Percentiles rank a stretch among this genome's conserved stretches.
These are phyloP conservation scores for Hylia prasina DNA, from an alignment of 2,113 vertebrate genomes.

Conservation along the genomic window DNA sequence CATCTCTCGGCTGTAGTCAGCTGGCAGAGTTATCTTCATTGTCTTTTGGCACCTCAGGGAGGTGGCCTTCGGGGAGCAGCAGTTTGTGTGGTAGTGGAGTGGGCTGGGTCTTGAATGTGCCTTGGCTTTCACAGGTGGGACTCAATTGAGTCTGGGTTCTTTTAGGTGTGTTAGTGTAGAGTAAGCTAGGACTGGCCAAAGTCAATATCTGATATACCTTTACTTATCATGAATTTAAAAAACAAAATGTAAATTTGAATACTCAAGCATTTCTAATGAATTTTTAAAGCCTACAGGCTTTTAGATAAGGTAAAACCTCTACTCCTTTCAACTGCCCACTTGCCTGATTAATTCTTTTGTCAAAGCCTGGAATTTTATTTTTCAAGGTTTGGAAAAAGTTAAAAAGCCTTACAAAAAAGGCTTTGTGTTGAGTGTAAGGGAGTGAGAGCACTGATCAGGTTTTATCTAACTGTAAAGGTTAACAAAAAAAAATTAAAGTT, in stretches of 20 bases:
- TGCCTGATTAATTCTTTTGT: background rate
- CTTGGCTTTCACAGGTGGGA: background rate
- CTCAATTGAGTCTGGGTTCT: too few species aligned
- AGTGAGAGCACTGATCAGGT: background rate
- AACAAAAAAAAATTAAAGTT: background rate
- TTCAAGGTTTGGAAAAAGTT: background rate
- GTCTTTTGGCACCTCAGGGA: background rate
- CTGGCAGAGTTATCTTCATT: background rate
- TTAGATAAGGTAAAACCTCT: background rate
- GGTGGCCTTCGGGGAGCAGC: background rate
- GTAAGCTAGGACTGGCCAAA: background rate
- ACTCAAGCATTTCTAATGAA: background rate
- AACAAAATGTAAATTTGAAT: background rate
- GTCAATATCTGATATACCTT: background rate
- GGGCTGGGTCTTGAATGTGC: background rate
- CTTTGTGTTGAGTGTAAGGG: background rate
- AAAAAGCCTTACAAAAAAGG: background rate
- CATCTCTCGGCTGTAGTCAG: background rate
- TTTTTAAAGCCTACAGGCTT: background rate
- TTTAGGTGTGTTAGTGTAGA: background rate
- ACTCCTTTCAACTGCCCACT: background rate
- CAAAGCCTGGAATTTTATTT: background rate
- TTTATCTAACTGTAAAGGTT: background rate
- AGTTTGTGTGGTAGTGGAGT: background rate
- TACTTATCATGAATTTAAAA: background rate